A percentile compares a stretch with the other conserved stretches of the same genome.
These are phyloP conservation scores for Cyrtonyx montezumae DNA, from an alignment of 2,113 vertebrate genomes.

Conservation along the genomic window DNA sequence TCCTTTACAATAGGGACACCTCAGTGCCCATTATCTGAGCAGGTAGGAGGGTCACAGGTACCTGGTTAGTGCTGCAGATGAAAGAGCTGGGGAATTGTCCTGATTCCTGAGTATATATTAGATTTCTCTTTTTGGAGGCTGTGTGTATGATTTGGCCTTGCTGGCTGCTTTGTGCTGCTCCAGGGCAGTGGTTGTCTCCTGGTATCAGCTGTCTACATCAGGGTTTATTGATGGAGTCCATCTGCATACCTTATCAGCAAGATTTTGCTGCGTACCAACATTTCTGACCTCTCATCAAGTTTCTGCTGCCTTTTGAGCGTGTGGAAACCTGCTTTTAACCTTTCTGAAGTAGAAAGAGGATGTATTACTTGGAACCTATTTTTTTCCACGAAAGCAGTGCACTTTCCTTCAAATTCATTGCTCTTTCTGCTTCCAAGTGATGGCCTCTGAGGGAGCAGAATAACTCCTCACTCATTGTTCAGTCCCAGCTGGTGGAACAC, in stretches of 20 bases:
- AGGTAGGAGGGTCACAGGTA: conserved; percentile 37
- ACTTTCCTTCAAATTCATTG: rapidly evolving
- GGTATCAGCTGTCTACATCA: conserved; percentile 52
- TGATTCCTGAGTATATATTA: conserved; percentile 26
- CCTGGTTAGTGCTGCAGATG: conserved; percentile 9
- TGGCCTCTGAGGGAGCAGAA: not conserved
- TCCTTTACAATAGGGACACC: conserved; percentile 18
- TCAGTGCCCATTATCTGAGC: conserved; percentile 1
- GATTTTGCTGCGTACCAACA: not conserved
- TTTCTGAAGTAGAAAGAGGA: not conserved
- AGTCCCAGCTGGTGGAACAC: rapidly evolving
- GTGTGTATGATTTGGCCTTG: conserved; percentile 1
- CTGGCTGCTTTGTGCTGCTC: not conserved
- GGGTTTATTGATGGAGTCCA: conserved; percentile 22
- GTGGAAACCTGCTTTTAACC: conserved; percentile 3
- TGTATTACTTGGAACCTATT: not conserved
- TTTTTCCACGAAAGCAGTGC: not conserved
- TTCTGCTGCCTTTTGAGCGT: conserved; percentile 4
- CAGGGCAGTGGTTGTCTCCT: conserved; percentile 37
- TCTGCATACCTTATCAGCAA: conserved; percentile 40
- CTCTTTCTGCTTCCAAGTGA: not conserved
- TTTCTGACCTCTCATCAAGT: conserved; percentile 14
- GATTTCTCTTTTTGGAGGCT: not conserved
- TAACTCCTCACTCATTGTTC: not conserved
- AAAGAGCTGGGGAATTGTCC: conserved; percentile 19